Percentiles rank a stretch among this genome's conserved stretches.
Conservation (phyloP, 2,888 invertebrate species). For the Pseudococcus longispinus region DNA sequence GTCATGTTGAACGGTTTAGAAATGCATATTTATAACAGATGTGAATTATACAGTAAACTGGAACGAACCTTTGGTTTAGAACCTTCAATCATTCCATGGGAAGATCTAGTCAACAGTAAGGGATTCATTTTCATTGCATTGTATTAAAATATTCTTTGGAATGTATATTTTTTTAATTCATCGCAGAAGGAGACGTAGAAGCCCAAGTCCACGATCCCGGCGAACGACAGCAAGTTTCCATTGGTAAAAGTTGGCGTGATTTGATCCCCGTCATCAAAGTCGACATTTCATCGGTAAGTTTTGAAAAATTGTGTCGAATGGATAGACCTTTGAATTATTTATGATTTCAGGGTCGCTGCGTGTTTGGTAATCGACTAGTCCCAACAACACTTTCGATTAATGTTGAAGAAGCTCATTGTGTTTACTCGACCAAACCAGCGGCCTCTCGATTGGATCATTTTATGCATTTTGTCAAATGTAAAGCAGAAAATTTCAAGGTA, state of each 20-base stretch:
- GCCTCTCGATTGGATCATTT: conserved; percentile 91
- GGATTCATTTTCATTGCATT: background rate
- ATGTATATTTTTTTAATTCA: background rate
- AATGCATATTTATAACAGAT: conserved; percentile 92
- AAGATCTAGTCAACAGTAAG: conserved; percentile 58
- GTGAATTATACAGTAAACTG: conserved; percentile 82
- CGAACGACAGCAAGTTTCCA: conserved; percentile 67
- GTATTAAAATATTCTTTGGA: background rate
- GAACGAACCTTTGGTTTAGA: conserved; percentile 88
- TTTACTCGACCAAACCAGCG: conserved; percentile 94
- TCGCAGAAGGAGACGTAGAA: conserved; percentile 64
- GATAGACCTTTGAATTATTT: background rate
- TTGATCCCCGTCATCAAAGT: conserved; percentile 95
- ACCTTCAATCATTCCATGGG: conserved; percentile 73
- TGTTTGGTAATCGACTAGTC: conserved; percentile 93
- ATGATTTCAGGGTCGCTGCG: conserved; percentile 77
- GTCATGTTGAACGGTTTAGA: conserved; percentile 94
- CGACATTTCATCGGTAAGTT: conserved; percentile 82
- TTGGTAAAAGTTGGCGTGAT: conserved; percentile 85
- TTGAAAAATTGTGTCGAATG: background rate
- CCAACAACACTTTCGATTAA: conserved; percentile 92
- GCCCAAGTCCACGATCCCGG: conserved; percentile 60
- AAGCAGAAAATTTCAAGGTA: conserved; percentile 89
- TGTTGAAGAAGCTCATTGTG: conserved; percentile 92
- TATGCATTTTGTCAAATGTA: conserved; percentile 94